Percentiles rank a stretch among this genome's conserved stretches.
phyloP scores from a whole-genome alignment of 2,113 vertebrate genomes.

The Ornithorhynchus anatinus region DNA sequence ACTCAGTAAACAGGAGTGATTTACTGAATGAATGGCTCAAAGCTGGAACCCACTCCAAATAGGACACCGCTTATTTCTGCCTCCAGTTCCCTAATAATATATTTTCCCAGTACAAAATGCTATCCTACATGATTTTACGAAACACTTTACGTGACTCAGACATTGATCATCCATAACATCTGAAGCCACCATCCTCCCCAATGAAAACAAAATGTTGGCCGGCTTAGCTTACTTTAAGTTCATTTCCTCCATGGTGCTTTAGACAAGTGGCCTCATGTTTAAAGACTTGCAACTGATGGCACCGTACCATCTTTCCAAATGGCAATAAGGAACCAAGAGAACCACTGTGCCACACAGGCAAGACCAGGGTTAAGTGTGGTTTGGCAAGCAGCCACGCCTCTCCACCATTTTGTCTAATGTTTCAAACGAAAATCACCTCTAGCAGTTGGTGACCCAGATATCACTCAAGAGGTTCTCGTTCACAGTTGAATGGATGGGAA shows the following conservation, averaged over 20 bases:
- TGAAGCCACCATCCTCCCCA: conserved; percentile 32
- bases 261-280: neutral
- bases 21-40: no score
- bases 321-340: neutral
- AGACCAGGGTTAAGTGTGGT: no score
- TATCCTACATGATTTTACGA: conserved; percentile 41
- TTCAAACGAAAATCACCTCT: no score
- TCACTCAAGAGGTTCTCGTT: no score
- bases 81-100: conserved; percentile 55
- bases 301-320: neutral
- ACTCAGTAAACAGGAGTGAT: no score
- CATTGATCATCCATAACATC: conserved; percentile 42
- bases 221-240: conserved; percentile 6
- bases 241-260: neutral
- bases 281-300: neutral
- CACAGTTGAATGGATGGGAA: no score
- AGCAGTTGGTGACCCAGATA: no score
- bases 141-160: conserved; percentile 51
- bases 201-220: conserved; percentile 36
- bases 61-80: no score
- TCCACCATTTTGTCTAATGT: no score
- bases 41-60: no score
- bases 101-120: conserved; percentile 47
- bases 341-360: neutral
- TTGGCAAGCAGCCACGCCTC: no score